A percentile compares a stretch with the other conserved stretches of the same genome.
Conservation (phyloP, 2,888 invertebrate species). For the Platynereis dumerilii region DNA sequence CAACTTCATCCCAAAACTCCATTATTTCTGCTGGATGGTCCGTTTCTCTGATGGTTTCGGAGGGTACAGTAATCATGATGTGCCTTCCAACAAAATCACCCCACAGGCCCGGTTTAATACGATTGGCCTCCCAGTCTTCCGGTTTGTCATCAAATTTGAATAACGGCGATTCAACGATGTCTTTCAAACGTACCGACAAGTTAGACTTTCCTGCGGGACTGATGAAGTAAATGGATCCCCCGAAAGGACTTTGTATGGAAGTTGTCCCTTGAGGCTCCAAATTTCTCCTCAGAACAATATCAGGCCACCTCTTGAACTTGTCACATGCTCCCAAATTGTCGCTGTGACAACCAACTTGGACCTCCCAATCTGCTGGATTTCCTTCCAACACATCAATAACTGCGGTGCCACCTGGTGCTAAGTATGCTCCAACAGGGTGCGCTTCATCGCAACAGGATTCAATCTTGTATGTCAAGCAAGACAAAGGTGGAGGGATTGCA, state of each 20-base stretch:
- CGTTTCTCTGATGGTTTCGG: background rate
- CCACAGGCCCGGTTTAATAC: conserved; percentile 9
- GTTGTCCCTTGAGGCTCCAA: background rate
- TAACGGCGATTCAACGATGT: conserved; percentile 1
- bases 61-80: conserved; percentile 1
- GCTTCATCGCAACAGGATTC: no score
- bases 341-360: conserved; percentile 2
- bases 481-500: background rate
- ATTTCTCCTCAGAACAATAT: background rate
- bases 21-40: conserved; percentile 1
- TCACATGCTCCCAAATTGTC: background rate
- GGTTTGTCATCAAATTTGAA: background rate
- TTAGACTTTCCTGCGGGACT: background rate
- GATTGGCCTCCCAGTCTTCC: background rate
- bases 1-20: conserved; percentile 15
- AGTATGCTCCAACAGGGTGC: no score
- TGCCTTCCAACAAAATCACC: background rate
- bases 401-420: no score
- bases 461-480: no score
- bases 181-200: background rate
- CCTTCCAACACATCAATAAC: no score
- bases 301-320: background rate
- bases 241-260: background rate
- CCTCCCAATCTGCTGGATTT: background rate
- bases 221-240: conserved; percentile 4